Base-by-base conservation (phyloP, 1,140 invertebrate genomes). In the Cecropterus lyciades region DNA sequence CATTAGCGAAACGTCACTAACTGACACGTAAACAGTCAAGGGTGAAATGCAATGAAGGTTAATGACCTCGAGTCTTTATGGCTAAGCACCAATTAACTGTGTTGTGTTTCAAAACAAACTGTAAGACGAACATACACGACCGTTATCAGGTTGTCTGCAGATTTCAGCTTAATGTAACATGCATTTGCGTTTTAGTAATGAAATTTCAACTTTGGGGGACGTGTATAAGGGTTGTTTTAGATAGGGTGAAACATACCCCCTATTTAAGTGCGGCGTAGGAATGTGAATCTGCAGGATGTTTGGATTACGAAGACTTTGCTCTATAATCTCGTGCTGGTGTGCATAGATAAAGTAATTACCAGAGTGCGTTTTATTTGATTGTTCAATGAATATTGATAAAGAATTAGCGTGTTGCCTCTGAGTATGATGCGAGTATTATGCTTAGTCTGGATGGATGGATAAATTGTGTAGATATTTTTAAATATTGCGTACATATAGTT, bases 61-160 rank as follows among this genome's bases (percentile, higher is more conserved):
- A 74, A 69, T 66, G 72, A 69, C 62, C 57, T 63, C 68, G 55
- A 59, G 42, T 59, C 59, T 67, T 66, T 59, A 69, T 69, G 40
- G 59, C 43, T 13, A 43, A 68, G 65, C 66, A 66, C 59, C 65
- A 74, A 74, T 70, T 74, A 74, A 49, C 60, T 3, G 30, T 33
- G 6, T 10, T 4, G 3, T 8, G 1, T 33, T 33, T 33, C 3
- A 10, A 33, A 33, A 3, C 43, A 16, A 60, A 43, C 43, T 0
- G 17, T 46, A 48, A 8, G 6, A 11, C 20, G 3, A 33, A 7
- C 1, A 7, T 14, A 20, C 33, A 60, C 11, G 27, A 0, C 16
- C 13, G 30, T 24, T 17, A 49, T 20, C n/a, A 6, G 15, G 11
- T 40, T 14, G 45, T 8, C 0, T 37, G 16, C 45, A 40, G 57